Conservation (phyloP, 2,113 vertebrate species). For the Corapipo altera region DNA sequence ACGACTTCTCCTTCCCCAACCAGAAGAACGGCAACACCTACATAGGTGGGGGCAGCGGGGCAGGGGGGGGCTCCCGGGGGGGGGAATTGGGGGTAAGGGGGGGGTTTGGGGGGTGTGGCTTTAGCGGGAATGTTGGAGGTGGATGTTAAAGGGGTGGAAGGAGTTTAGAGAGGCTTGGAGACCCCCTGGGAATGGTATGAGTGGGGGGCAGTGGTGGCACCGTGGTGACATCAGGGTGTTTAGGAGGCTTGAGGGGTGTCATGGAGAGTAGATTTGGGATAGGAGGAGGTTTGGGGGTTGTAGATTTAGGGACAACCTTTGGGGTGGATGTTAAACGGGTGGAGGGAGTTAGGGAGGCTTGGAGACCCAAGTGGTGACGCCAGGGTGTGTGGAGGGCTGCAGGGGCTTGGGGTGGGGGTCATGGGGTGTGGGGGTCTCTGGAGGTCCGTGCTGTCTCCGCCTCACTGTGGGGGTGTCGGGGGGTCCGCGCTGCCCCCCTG, state of each 20-base stretch:
- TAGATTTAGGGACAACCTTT: not conserved
- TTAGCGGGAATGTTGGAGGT: not conserved
- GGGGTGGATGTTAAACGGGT: not conserved
- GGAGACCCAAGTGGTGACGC: not conserved
- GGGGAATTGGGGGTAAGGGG: not conserved
- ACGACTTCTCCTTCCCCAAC: constrained; percentile 68
- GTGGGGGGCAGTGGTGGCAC: not conserved
- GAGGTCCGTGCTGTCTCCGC: not conserved
- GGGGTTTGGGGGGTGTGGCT: not conserved
- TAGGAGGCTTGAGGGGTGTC: too few species aligned
- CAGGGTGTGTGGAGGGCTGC: not conserved
- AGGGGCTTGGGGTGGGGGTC: too few species aligned
- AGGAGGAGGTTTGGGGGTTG: not conserved
- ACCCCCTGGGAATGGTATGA: not conserved
- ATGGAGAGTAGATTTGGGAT: not conserved
- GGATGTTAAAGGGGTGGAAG: not conserved
- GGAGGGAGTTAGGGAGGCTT: too few species aligned
- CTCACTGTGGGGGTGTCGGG: not conserved
- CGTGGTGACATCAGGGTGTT: too few species aligned
- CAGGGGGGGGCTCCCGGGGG: not conserved
- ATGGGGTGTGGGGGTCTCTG: fast-evolving
- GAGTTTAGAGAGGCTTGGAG: not conserved
- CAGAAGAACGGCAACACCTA: constrained; percentile 64
- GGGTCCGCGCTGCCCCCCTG: not conserved
- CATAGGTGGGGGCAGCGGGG: constrained; percentile 57